Conservation (phyloP, 2,113 vertebrate species). For the Myiopsitta monachus region DNA sequence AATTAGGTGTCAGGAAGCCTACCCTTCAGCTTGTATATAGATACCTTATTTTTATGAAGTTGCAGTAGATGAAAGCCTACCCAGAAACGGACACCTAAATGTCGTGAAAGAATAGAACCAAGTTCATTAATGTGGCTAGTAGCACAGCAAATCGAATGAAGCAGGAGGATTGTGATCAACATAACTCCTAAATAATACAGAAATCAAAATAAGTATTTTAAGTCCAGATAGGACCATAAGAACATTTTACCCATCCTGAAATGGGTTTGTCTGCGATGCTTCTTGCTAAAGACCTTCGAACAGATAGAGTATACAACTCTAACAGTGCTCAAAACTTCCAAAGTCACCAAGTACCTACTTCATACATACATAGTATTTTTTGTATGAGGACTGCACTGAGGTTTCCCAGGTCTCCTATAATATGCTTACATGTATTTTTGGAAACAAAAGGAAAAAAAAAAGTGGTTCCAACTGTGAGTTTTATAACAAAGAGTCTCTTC, state of each 20-base stretch:
- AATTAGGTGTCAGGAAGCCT: background rate
- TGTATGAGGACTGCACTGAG: background rate
- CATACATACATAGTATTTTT: background rate
- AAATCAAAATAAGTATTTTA: background rate
- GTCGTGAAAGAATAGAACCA: background rate
- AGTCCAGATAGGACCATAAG: background rate
- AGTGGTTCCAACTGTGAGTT: background rate
- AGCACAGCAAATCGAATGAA: background rate
- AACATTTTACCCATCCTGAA: background rate
- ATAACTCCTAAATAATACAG: background rate
- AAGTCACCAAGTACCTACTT: background rate
- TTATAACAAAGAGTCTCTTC: constrained; percentile 52
- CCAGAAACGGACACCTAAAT: background rate
- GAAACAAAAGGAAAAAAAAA: background rate
- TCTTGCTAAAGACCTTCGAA: background rate
- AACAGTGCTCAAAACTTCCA: background rate
- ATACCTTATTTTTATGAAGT: background rate
- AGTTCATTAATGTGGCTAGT: background rate
- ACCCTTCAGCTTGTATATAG: too few relatives aligned
- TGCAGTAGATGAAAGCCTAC: background rate
- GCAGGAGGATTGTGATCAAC: background rate
- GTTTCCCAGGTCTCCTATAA: background rate
- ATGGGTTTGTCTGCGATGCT: background rate
- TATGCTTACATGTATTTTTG: background rate
- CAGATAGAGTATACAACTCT: background rate